Base-by-base conservation (phyloP, 1,140 invertebrate genomes). In the Aphelinus certus region DNA sequence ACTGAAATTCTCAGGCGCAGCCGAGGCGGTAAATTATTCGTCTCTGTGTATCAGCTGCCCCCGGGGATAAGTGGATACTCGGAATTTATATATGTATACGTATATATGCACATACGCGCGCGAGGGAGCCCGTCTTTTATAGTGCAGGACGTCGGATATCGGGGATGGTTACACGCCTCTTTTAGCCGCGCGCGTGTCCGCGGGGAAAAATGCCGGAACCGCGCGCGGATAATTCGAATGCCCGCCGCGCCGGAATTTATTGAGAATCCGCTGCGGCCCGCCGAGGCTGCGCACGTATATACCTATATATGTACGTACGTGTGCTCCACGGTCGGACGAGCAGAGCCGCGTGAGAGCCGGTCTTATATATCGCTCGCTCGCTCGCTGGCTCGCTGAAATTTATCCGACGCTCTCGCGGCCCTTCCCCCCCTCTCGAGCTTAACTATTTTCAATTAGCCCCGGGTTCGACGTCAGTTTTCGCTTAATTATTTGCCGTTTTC, bases 151-250 rank as follows among this genome's bases (percentile, higher is more conserved):
- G n/a, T 51, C 9, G 9, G 48, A 4, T 58, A 26, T 26, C 43
- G 9, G 6, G 43, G 6, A 3, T 2, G 56, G 1, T 57, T n/a
- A n/a, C 9, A 42, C 9, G 56, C 56, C 56, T 42, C 7, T n/a
- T 26, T 26, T n/a, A 26, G n/a, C 2, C 9, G 4, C 9, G 9
- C 7, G 61, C 26, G 26, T 26, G 62, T 47, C 42, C 58, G 58
- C 61, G 45, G 66, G 46, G 45, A 68, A 68, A 68, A 68, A 68
- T 68, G 55, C 49, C 45, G 66, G 46, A 68, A 58, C 47, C 55
- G 26, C 26, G 66, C 66, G 55, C 55, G 66, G 45, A 58, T 68
- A 55, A 71, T 63, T 71, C 49, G 60, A 63, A 71, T 71, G 60
- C 69, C 60, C 42, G 26, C 26, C 26, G 53, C 5, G 3, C 26